Percentiles rank a stretch among this genome's conserved stretches.
Evolutionary conservation across 2,113 vertebrate species (phyloP).

Genomic region (Edolisoma coerulescens): DNA sequence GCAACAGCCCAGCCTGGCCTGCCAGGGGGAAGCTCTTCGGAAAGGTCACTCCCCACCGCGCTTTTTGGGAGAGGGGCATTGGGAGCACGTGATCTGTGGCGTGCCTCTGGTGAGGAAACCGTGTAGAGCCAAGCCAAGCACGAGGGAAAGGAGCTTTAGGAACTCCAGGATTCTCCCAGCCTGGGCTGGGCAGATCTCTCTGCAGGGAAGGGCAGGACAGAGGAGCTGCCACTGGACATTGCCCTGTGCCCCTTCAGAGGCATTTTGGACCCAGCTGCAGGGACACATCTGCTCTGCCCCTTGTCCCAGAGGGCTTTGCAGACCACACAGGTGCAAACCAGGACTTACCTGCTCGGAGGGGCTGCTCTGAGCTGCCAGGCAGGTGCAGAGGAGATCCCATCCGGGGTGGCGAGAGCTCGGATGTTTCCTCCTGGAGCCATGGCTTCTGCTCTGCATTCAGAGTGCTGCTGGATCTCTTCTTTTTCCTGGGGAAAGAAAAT

Average conservation of each 20-base stretch:
- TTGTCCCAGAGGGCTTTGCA: neutral
- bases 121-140: neutral
- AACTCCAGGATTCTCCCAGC: neutral
- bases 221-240: neutral
- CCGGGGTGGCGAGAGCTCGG: accelerated
- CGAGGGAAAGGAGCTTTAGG: neutral
- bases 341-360: neutral
- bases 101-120: neutral
- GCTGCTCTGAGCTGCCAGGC: neutral
- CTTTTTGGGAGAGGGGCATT: neutral
- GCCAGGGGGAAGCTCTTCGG: neutral
- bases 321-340: neutral
- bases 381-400: neutral
- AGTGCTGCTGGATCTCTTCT: neutral
- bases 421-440: neutral
- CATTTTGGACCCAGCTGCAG: neutral
- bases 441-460: neutral
- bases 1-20: neutral
- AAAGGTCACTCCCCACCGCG: neutral
- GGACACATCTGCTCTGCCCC: neutral
- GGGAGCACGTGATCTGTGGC: accelerated
- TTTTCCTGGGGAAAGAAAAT: neutral
- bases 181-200: neutral
- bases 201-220: neutral
- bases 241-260: neutral